phyloP scores from a whole-genome alignment of 2,797 vertebrate species.

The Clarias laeviceps region DNA sequence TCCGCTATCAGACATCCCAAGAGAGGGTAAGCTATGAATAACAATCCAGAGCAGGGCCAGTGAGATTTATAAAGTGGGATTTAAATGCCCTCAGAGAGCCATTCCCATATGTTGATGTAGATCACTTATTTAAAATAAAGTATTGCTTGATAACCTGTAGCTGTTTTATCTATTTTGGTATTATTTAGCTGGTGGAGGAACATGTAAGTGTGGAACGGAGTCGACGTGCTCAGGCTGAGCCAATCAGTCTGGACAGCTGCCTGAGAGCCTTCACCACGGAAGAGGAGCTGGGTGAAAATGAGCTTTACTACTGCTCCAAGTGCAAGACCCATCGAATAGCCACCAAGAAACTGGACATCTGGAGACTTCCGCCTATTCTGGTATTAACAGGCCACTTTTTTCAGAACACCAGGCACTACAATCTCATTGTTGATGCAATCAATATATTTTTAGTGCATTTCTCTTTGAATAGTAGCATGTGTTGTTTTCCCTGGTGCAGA shows the following conservation, averaged over 20 bases:
- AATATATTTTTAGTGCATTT: not conserved
- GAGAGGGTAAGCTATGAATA: conserved; percentile 83
- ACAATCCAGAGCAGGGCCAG: not conserved
- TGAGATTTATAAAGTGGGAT: not conserved
- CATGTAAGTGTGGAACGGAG: conserved; percentile 96
- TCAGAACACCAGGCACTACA: not conserved
- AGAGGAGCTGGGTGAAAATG: conserved; percentile 95
- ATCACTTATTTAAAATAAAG: not conserved
- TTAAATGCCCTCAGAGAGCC: not conserved
- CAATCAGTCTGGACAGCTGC: conserved; percentile 96
- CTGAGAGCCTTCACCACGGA: conserved; percentile 95
- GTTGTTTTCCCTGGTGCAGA: conserved; percentile 70
- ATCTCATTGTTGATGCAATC: not conserved
- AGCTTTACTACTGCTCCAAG: conserved; percentile 99
- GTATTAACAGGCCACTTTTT: conserved; percentile 63
- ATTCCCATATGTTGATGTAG: not conserved
- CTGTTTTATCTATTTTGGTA: conserved; percentile 4
- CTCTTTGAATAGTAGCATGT: not conserved
- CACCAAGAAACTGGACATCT: conserved; percentile 98
- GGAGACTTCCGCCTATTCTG: conserved; percentile 95
- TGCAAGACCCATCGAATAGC: conserved; percentile 95
- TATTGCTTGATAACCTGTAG: not conserved
- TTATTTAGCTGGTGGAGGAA: conserved; percentile 89
- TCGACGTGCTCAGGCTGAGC: conserved; percentile 91
- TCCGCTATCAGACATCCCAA: conserved; percentile 98